A percentile compares a stretch with the other conserved stretches of the same genome.
These are phyloP conservation scores for Fragum sueziense DNA, from an alignment of 2,888 invertebrate genomes.

Conservation along the genomic window DNA sequence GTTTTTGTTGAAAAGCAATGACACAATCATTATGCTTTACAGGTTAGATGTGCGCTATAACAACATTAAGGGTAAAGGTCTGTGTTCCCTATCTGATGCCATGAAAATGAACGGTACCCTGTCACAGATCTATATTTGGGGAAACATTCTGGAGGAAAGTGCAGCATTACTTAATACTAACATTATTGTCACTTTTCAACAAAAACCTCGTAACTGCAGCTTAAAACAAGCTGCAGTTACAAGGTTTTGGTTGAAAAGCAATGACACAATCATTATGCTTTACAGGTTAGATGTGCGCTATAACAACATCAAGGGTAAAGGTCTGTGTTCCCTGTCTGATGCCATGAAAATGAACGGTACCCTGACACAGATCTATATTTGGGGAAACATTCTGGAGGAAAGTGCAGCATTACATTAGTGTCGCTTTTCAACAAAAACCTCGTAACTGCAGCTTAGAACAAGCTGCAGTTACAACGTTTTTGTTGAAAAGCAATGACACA, in stretches of 20 bases:
- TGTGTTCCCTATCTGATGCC: conserved; percentile 81
- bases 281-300: conserved; percentile 78
- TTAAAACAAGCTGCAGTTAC: no score
- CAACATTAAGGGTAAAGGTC: conserved; percentile 79
- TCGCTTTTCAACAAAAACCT: no score
- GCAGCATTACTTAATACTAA: no score
- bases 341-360: conserved; percentile 78
- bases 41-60: conserved; percentile 80
- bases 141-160: conserved; percentile 80
- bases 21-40: conserved; percentile 40
- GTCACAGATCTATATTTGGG: conserved; percentile 81
- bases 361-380: conserved; percentile 79
- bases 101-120: conserved; percentile 79
- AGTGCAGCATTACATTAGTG: no score
- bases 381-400: conserved; percentile 81
- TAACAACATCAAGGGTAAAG: conserved; percentile 80
- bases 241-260: no score
- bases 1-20: no score
- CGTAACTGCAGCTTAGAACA: no score
- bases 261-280: conserved; percentile 21
- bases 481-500: no score
- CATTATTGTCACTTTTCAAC: no score
- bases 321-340: conserved; percentile 81
- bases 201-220: no score
- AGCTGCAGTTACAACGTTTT: no score